Evolutionary conservation across 2,113 vertebrate genomes (phyloP).

Genomic region (Osmerus eperlanus): DNA sequence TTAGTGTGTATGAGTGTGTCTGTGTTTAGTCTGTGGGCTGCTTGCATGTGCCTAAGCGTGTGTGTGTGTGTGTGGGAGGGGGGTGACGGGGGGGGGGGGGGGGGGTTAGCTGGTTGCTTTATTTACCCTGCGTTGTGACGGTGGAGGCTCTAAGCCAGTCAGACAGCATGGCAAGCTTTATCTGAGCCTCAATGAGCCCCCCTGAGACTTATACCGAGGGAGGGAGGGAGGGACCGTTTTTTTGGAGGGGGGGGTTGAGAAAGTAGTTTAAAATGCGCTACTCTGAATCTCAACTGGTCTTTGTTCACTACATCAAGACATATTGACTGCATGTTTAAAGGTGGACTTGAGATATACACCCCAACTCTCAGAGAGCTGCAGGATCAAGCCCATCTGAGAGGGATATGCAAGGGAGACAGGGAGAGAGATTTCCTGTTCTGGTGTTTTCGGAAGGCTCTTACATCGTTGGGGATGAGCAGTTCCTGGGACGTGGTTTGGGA

Average conservation of each 20-base stretch:
- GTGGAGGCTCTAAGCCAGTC: constrained; percentile 27
- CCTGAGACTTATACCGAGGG: not conserved
- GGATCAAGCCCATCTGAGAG: not conserved
- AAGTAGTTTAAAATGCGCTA: no score
- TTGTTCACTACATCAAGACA: no score
- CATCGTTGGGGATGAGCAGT: constrained; percentile 93
- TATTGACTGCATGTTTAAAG: no score
- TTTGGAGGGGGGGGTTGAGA: not conserved
- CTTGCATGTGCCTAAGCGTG: not conserved
- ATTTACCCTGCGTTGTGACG: constrained; percentile 53
- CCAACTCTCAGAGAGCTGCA: not conserved
- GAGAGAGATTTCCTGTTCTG: not conserved
- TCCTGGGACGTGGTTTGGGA: constrained; percentile 89
- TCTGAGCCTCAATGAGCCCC: constrained; percentile 9
- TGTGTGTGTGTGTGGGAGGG: not conserved
- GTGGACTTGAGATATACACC: not conserved
- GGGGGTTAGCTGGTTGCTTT: constrained; percentile 32
- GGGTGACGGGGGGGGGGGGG: constrained; percentile 2
- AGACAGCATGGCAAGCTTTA: constrained; percentile 30
- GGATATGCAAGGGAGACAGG: not conserved
- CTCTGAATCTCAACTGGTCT: no score
- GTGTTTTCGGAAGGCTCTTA: constrained; percentile 54
- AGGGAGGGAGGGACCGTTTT: not conserved
- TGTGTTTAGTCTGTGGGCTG: no score
- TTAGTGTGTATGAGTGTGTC: no score